phyloP scores from a whole-genome alignment of 2,888 invertebrate species.

The Erannis defoliaria region DNA sequence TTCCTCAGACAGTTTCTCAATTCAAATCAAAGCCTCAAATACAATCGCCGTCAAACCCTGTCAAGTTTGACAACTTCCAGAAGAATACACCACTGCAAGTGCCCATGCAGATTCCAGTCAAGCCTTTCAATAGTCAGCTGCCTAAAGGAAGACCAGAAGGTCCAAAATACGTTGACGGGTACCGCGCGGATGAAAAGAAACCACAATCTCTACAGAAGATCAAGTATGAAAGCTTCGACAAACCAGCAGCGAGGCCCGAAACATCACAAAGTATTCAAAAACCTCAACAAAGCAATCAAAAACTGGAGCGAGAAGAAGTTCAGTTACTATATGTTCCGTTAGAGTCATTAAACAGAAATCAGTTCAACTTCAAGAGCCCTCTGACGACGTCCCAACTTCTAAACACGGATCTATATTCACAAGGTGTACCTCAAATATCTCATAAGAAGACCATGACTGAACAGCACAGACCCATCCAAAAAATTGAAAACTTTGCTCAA shows the following conservation, averaged over 20 bases:
- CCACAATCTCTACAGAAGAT: conserved; percentile 76
- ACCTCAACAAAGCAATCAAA: conserved; percentile 48
- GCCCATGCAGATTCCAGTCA: conserved; percentile 52
- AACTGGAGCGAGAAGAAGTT: conserved; percentile 88
- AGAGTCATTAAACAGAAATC: conserved; percentile 88
- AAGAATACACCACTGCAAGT: conserved; percentile 47
- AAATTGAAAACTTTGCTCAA: conserved; percentile 62
- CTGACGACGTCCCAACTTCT: conserved; percentile 60
- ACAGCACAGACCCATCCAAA: conserved; percentile 60
- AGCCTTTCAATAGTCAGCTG: conserved; percentile 63
- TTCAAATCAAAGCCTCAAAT: conserved; percentile 61
- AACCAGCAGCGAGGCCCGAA: conserved; percentile 52
- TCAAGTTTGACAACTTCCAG: conserved; percentile 66
- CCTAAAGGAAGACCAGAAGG: conserved; percentile 59
- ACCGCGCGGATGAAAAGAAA: conserved; percentile 68
- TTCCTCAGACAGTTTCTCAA: conserved; percentile 58
- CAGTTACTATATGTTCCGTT: conserved; percentile 94
- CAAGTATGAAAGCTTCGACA: conserved; percentile 71
- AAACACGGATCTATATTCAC: conserved; percentile 68
- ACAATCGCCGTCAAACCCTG: conserved; percentile 52
- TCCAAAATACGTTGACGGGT: conserved; percentile 78
- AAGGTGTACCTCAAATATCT: conserved; percentile 57
- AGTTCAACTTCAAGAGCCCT: conserved; percentile 74
- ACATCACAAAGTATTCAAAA: conserved; percentile 49
- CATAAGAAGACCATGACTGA: conserved; percentile 62